These are phyloP conservation scores for Hoplostethus atlanticus DNA, from an alignment of 2,797 vertebrate genomes.

Conservation along the genomic window DNA sequence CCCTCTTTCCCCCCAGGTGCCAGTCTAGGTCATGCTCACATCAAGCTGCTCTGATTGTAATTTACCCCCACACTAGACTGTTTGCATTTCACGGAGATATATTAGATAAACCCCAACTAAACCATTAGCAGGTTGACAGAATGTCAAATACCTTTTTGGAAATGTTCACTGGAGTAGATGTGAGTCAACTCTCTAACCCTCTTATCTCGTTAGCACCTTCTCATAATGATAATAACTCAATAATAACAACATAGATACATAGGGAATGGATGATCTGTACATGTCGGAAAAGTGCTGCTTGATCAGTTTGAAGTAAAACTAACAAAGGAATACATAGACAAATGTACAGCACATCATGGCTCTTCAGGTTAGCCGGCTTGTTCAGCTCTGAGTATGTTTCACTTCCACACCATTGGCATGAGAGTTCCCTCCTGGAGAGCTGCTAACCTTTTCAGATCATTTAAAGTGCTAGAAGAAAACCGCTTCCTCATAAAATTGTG, in stretches of 20 bases:
- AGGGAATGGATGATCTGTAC: constrained; percentile 26
- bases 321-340: constrained; percentile 76
- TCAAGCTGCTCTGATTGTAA: constrained; percentile 71
- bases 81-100: constrained; percentile 75
- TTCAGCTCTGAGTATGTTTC: constrained; percentile 3
- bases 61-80: constrained; percentile 52
- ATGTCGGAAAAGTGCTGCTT: constrained; percentile 64
- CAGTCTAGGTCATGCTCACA: constrained; percentile 84
- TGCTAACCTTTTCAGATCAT: constrained; percentile 15
- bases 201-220: constrained; percentile 11
- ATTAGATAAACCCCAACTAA: constrained; percentile 63
- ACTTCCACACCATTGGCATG: background rate
- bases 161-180: constrained; percentile 31
- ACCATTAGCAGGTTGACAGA: constrained; percentile 73
- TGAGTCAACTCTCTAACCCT: constrained; percentile 1
- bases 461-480: constrained; percentile 27
- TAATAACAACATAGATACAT: constrained; percentile 3
- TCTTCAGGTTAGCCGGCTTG: background rate
- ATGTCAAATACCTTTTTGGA: constrained; percentile 80
- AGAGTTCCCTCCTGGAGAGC: constrained; percentile 30
- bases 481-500: constrained; percentile 26
- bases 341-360: background rate
- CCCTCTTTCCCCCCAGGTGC: constrained; percentile 57
- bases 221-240: background rate
- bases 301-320: constrained; percentile 73